Evolutionary conservation across 2,797 vertebrate species (phyloP).

Genomic region (Xyrichtys novacula): DNA sequence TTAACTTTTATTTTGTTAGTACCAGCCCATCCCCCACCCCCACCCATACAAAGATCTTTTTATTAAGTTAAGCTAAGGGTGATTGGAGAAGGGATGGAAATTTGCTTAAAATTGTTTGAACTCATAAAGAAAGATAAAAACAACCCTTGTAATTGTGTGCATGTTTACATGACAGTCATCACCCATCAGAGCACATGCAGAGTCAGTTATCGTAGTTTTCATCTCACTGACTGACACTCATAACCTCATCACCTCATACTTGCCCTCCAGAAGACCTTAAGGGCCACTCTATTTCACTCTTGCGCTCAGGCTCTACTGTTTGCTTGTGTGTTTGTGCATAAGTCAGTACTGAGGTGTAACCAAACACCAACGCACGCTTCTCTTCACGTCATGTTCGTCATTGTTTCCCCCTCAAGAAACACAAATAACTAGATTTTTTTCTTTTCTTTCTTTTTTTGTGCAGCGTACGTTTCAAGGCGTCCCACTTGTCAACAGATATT

Average conservation of each 20-base stretch:
- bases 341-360: slow-evolving; percentile 41
- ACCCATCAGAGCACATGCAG: background rate
- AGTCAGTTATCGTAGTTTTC: slow-evolving; percentile 10
- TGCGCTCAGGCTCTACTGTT: slow-evolving; percentile 31
- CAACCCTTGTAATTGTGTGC: background rate
- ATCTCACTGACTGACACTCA: background rate
- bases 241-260: background rate
- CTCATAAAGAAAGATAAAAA: background rate
- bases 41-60: too few relatives aligned
- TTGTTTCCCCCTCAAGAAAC: slow-evolving; percentile 73
- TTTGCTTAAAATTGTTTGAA: background rate
- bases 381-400: slow-evolving; percentile 51
- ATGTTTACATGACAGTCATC: background rate
- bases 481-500: slow-evolving; percentile 77
- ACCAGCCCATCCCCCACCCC: too few relatives aligned
- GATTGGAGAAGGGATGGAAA: too few relatives aligned
- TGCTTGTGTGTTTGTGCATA: slow-evolving; percentile 39
- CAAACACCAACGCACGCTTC: slow-evolving; percentile 33
- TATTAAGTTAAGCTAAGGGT: too few relatives aligned
- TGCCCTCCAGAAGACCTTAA: slow-evolving; percentile 10
- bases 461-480: slow-evolving; percentile 59
- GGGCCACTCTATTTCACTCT: slow-evolving; percentile 35
- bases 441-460: slow-evolving; percentile 41
- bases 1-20: too few relatives aligned
- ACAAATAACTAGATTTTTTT: slow-evolving; percentile 79